These are phyloP conservation scores for Cavia porcellus DNA, from an alignment of 2,113 vertebrate species.

Conservation along the genomic window DNA sequence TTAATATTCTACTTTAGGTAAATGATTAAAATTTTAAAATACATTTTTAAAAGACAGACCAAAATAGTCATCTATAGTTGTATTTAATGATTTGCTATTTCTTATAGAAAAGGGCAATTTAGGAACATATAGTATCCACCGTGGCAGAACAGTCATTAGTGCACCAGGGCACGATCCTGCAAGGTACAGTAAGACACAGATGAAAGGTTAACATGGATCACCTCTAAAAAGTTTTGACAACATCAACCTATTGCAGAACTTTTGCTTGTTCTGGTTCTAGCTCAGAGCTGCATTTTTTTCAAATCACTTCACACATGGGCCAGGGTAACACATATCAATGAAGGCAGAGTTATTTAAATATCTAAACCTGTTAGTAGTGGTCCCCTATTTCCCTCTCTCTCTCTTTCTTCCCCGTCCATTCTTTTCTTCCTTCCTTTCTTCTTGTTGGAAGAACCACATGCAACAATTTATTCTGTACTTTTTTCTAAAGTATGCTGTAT, in stretches of 20 bases:
- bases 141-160: background rate
- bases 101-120: background rate
- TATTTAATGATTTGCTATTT: background rate
- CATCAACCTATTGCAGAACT: background rate
- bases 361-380: background rate
- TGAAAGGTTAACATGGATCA: background rate
- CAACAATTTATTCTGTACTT: background rate
- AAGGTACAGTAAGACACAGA: background rate
- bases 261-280: background rate
- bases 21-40: background rate
- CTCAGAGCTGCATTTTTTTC: background rate
- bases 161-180: too few relatives aligned
- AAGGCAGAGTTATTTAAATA: background rate
- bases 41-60: background rate
- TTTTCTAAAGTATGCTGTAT: too few relatives aligned
- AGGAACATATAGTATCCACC: background rate
- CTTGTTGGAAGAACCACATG: background rate
- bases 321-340: background rate
- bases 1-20: background rate
- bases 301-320: background rate
- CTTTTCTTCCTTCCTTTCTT: background rate
- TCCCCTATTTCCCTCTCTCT: background rate
- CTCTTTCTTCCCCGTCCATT: background rate
- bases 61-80: background rate
- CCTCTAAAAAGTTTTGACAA: background rate